Evolutionary conservation across 2,888 invertebrate genomes (phyloP).

Genomic region (Scaptomyza reducta): DNA sequence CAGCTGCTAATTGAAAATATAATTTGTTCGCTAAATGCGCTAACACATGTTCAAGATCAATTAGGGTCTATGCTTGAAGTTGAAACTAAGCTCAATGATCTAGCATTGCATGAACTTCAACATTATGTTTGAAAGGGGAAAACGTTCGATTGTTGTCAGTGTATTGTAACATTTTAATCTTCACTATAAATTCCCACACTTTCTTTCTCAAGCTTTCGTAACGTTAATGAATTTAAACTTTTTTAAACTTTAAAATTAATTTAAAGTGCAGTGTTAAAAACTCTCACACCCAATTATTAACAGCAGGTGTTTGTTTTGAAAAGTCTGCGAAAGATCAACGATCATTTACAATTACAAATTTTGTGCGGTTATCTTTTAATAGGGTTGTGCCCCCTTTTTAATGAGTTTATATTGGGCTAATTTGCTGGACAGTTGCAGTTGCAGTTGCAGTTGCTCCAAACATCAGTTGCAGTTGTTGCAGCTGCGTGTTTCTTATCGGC

Average conservation of each 20-base stretch:
- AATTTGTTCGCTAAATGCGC: background rate
- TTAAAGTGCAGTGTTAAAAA: background rate
- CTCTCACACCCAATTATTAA: background rate
- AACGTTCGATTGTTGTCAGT: too few species aligned
- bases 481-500: slow-evolving; percentile 50
- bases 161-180: too few species aligned
- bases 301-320: slow-evolving; percentile 12
- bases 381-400: slow-evolving; percentile 29
- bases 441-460: slow-evolving; percentile 8
- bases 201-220: background rate
- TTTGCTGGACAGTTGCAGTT: slow-evolving; percentile 42
- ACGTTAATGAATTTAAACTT: background rate
- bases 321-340: slow-evolving; percentile 12
- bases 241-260: background rate
- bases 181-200: background rate
- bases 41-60: background rate
- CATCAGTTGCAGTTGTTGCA: slow-evolving; percentile 3
- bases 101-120: too few species aligned
- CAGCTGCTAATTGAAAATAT: slow-evolving; percentile 12
- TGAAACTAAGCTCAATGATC: background rate
- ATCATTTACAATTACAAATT: slow-evolving; percentile 45
- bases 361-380: slow-evolving; percentile 39
- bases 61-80: background rate
- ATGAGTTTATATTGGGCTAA: slow-evolving; percentile 57
- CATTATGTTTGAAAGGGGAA: background rate